Conservation (phyloP, 2,888 invertebrate genomes). For the Crematogaster levior region DNA sequence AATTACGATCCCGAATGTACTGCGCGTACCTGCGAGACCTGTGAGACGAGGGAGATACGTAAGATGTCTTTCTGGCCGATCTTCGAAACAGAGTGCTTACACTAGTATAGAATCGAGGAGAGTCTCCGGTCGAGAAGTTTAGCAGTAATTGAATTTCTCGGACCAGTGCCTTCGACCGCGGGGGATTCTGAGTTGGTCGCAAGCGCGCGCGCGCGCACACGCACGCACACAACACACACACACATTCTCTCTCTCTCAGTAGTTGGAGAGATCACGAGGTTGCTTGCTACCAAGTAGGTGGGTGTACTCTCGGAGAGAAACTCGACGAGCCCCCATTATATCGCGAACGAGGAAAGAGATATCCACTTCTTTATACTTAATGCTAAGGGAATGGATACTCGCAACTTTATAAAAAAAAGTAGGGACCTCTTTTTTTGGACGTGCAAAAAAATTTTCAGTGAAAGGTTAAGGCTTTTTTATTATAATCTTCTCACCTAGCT, state of each 20-base stretch:
- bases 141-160: slow-evolving; percentile 85
- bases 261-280: slow-evolving; percentile 66
- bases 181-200: slow-evolving; percentile 75
- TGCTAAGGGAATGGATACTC: slow-evolving; percentile 47
- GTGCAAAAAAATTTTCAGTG: slow-evolving; percentile 17
- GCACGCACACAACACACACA: background rate
- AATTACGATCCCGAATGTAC: slow-evolving; percentile 38
- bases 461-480: background rate
- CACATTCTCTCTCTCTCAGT: slow-evolving; percentile 63
- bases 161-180: slow-evolving; percentile 83
- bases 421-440: slow-evolving; percentile 6
- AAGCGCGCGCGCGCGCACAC: slow-evolving; percentile 44
- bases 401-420: background rate
- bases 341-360: slow-evolving; percentile 52
- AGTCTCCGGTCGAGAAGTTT: slow-evolving; percentile 84
- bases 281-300: slow-evolving; percentile 69
- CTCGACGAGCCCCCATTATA: slow-evolving; percentile 76
- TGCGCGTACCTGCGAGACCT: slow-evolving; percentile 33
- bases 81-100: slow-evolving; percentile 77
- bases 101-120: slow-evolving; percentile 69
- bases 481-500: background rate
- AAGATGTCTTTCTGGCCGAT: slow-evolving; percentile 69
- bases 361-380: slow-evolving; percentile 65
- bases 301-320: slow-evolving; percentile 72
- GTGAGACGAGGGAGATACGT: slow-evolving; percentile 59